Evolutionary conservation across 1,140 invertebrate genomes (phyloP).

Genomic region (Spodoptera litura): DNA sequence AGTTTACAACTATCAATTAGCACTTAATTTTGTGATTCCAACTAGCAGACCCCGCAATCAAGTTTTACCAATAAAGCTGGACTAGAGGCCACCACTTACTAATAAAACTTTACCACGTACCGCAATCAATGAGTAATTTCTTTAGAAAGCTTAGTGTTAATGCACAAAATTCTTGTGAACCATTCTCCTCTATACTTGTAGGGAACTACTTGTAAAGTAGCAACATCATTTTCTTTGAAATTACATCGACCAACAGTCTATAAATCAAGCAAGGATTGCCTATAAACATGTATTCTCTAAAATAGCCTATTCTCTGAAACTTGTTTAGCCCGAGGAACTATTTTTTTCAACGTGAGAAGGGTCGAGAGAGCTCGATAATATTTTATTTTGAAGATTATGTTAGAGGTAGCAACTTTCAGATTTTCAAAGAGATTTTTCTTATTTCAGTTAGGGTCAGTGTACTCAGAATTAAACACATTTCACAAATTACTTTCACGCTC

Average conservation of each 20-base stretch:
- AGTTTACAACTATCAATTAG: too few relatives aligned
- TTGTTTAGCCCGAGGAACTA: conserved; percentile 29
- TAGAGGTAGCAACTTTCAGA: neutral
- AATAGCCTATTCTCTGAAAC: conserved; percentile 32
- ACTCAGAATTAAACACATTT: neutral
- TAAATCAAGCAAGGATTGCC: conserved; percentile 41
- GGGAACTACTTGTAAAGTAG: neutral
- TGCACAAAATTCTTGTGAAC: neutral
- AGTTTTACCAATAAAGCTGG: too few relatives aligned
- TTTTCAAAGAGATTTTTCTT: too few relatives aligned
- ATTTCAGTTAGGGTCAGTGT: too few relatives aligned
- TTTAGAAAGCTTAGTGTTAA: neutral
- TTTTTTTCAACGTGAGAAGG: conserved; percentile 30
- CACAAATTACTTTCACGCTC: neutral
- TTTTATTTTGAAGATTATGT: conserved; percentile 4
- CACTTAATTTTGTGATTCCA: neutral
- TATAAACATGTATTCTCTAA: conserved; percentile 42
- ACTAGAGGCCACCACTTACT: neutral
- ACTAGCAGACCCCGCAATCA: neutral
- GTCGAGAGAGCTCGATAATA: conserved; percentile 24
- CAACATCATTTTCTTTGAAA: conserved; percentile 25
- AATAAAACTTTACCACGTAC: neutral
- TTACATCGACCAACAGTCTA: conserved; percentile 19
- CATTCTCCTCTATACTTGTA: neutral
- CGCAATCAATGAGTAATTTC: neutral